These are phyloP conservation scores for Hylyphantes graminicola DNA, from an alignment of 1,140 invertebrate species.

Conservation along the genomic window DNA sequence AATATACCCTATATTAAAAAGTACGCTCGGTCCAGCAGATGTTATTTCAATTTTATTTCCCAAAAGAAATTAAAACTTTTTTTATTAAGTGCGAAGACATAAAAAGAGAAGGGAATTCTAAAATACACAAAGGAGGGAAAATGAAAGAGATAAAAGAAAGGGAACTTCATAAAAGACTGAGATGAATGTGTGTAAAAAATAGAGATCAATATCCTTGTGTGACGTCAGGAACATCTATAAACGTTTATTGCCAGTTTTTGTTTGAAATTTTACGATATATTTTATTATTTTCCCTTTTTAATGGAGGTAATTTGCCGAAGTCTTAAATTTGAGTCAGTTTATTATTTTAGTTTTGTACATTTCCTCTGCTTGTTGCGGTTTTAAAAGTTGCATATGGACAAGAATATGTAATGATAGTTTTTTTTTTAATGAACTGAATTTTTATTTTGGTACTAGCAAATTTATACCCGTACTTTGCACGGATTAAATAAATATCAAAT, in stretches of 20 bases:
- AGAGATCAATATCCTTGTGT: constrained; percentile 7
- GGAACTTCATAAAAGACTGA: background rate
- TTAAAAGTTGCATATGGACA: too few relatives aligned
- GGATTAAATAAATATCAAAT: too few relatives aligned
- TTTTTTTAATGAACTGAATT: too few relatives aligned
- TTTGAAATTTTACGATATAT: background rate
- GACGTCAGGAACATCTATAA: constrained; percentile 7
- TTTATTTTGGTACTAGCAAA: too few relatives aligned
- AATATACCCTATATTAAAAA: too few relatives aligned
- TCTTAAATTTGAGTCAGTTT: too few relatives aligned
- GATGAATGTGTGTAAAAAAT: background rate
- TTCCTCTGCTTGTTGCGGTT: too few relatives aligned
- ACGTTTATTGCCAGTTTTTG: constrained; percentile 1
- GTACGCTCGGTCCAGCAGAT: background rate
- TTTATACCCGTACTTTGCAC: too few relatives aligned
- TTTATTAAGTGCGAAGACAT: background rate
- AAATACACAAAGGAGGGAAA: constrained; percentile 1
- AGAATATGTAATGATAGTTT: too few relatives aligned
- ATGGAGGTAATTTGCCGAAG: too few relatives aligned
- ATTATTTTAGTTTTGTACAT: too few relatives aligned
- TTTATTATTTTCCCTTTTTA: background rate
- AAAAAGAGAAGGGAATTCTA: background rate
- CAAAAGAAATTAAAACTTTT: background rate
- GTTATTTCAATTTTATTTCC: background rate
- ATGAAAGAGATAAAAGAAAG: background rate